Evolutionary conservation across 2,113 vertebrate genomes (phyloP).

Genomic region (Chloropsis cyanopogon): DNA sequence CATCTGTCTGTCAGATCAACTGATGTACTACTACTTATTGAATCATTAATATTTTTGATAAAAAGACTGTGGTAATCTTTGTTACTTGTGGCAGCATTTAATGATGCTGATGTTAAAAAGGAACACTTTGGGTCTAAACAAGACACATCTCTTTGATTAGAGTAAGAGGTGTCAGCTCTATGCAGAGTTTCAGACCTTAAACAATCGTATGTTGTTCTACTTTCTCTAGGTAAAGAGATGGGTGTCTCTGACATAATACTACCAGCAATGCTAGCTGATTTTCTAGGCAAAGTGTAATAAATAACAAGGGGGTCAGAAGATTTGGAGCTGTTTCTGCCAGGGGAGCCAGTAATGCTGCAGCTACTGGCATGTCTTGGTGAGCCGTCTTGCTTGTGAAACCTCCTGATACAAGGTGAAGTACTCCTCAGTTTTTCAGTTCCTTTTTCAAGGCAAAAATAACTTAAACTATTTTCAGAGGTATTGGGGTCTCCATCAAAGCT

Average conservation of each 20-base stretch:
- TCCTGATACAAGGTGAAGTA: conserved; percentile 30
- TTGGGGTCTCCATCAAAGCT: not conserved
- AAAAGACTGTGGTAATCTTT: not conserved
- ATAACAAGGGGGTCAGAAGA: conserved; percentile 19
- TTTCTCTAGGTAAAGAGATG: conserved; percentile 54
- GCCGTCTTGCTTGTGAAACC: conserved; percentile 16
- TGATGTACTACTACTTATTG: not conserved
- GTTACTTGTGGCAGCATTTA: not conserved
- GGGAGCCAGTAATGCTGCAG: not conserved
- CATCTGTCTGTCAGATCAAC: not conserved
- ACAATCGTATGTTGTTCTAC: not conserved
- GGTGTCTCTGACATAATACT: not conserved
- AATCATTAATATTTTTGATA: not conserved
- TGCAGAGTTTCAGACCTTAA: not conserved
- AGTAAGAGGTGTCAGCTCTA: not conserved
- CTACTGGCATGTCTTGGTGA: not conserved
- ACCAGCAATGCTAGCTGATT: conserved; percentile 50
- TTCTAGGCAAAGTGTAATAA: conserved; percentile 70
- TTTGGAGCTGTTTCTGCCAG: not conserved
- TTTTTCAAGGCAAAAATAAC: conserved; percentile 41
- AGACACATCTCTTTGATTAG: not conserved
- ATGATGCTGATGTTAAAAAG: not conserved
- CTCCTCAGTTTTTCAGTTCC: conserved; percentile 11
- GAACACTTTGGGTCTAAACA: not conserved
- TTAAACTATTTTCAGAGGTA: not conserved